A percentile compares a stretch with the other conserved stretches of the same genome.
phyloP scores from a whole-genome alignment of 2,888 invertebrate species.

The Tribolium freemani region DNA sequence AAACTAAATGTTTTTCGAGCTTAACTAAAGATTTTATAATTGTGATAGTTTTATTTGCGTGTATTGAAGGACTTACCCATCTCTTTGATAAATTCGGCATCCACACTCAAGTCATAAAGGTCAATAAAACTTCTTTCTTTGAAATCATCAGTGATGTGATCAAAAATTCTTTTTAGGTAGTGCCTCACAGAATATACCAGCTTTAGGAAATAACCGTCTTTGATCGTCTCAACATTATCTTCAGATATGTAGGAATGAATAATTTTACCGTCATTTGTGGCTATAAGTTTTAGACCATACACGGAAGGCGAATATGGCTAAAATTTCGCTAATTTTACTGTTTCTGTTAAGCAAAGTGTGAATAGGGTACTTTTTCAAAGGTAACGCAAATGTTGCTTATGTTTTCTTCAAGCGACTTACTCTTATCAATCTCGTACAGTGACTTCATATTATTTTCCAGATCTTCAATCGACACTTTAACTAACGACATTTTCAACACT shows the following conservation, averaged over 20 bases:
- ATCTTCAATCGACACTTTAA: conserved; percentile 60
- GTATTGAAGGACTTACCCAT: conserved; percentile 52
- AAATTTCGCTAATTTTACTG: conserved; percentile 25
- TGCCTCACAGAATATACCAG: conserved; percentile 60
- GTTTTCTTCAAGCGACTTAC: conserved; percentile 52
- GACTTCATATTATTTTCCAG: conserved; percentile 53
- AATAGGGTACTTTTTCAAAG: conserved; percentile 48
- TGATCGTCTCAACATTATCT: conserved; percentile 58
- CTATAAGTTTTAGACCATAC: conserved; percentile 60
- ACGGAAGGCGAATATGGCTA: conserved; percentile 53
- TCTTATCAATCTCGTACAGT: conserved; percentile 57
- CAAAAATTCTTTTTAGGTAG: conserved; percentile 57
- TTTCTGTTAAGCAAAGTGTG: not conserved
- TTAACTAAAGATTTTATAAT: conserved; percentile 44
- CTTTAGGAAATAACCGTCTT: conserved; percentile 62
- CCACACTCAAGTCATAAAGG: conserved; percentile 56
- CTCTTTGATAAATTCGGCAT: conserved; percentile 61
- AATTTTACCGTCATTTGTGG: conserved; percentile 51
- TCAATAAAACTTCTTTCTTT: conserved; percentile 53
- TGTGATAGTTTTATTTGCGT: not conserved
- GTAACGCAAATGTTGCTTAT: conserved; percentile 52
- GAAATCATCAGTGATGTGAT: conserved; percentile 47
- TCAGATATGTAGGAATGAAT: conserved; percentile 57
- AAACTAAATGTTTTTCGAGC: conserved; percentile 39
- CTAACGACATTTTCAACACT: conserved; percentile 48